Percentiles rank a stretch among this genome's conserved stretches.
phyloP scores from a whole-genome alignment of 1,140 invertebrate species.

The Harpegnathos saltator region DNA sequence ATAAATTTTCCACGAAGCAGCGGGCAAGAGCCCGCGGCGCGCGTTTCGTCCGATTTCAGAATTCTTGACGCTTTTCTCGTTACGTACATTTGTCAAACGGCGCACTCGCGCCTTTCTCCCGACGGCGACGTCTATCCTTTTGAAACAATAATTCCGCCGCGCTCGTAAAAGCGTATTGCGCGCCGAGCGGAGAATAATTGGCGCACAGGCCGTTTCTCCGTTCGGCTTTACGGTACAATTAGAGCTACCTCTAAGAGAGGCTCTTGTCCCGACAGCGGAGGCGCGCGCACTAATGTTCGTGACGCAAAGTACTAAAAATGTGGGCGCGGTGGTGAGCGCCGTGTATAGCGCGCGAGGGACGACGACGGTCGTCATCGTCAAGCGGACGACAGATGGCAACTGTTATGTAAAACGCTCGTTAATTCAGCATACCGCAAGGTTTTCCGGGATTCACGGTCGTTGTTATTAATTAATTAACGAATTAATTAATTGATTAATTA shows the following conservation, averaged over 20 bases:
- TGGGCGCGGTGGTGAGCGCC: conserved; percentile 1
- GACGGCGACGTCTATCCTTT: conserved; percentile 1
- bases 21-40: not conserved
- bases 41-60: not conserved
- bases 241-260: conserved; percentile 37
- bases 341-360: no score
- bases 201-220: conserved; percentile 20
- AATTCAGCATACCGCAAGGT: not conserved
- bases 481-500: conserved; percentile 41
- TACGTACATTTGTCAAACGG: conserved; percentile 14
- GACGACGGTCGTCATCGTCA: not conserved
- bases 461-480: conserved; percentile 33
- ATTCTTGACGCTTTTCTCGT: conserved; percentile 11
- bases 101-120: conserved; percentile 10
- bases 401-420: not conserved
- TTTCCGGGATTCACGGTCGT: not conserved
- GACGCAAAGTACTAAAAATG: conserved; percentile 48
- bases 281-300: conserved; percentile 26
- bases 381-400: not conserved
- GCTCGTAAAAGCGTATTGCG: conserved; percentile 41
- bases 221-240: conserved; percentile 42
- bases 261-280: conserved; percentile 23
- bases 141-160: conserved; percentile 28
- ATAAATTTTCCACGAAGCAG: conserved; percentile 16
- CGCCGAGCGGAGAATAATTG: conserved; percentile 38